Conservation (phyloP, 2,797 vertebrate genomes). For the Phrynocephalus forsythii region DNA sequence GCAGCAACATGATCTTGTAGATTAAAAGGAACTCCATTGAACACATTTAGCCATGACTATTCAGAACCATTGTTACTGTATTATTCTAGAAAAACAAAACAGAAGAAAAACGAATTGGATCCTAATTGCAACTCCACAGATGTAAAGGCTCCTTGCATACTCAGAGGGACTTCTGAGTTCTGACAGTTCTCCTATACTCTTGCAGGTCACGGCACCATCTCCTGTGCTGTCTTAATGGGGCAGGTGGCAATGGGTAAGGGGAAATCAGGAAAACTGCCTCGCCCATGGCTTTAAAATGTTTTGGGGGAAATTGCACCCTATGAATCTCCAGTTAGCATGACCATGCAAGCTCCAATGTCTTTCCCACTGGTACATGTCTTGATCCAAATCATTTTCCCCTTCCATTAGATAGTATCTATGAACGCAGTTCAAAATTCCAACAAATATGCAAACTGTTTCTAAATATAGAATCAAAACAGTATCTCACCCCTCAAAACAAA, state of each 20-base stretch:
- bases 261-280: not conserved
- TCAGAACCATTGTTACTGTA: slow-evolving; percentile 12
- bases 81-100: slow-evolving; percentile 21
- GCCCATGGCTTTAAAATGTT: not conserved
- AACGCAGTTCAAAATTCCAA: slow-evolving; percentile 59
- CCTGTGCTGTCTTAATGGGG: not conserved
- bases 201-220: not conserved
- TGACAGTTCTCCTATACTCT: not conserved
- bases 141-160: not conserved
- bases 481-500: slow-evolving; percentile 95
- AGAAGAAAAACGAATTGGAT: not conserved
- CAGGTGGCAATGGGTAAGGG: not conserved
- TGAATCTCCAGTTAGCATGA: not conserved
- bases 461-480: slow-evolving; percentile 77
- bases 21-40: not conserved
- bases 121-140: not conserved
- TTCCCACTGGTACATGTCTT: not conserved
- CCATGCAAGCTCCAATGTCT: no score
- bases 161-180: no score
- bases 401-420: slow-evolving; percentile 55
- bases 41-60: not conserved
- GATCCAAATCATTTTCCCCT: slow-evolving; percentile 41
- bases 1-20: not conserved
- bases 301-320: not conserved
- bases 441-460: slow-evolving; percentile 57